A percentile compares a stretch with the other conserved stretches of the same genome.
phyloP scores from a whole-genome alignment of 2,888 invertebrate genomes.

The Rhaphigaster nebulosa region DNA sequence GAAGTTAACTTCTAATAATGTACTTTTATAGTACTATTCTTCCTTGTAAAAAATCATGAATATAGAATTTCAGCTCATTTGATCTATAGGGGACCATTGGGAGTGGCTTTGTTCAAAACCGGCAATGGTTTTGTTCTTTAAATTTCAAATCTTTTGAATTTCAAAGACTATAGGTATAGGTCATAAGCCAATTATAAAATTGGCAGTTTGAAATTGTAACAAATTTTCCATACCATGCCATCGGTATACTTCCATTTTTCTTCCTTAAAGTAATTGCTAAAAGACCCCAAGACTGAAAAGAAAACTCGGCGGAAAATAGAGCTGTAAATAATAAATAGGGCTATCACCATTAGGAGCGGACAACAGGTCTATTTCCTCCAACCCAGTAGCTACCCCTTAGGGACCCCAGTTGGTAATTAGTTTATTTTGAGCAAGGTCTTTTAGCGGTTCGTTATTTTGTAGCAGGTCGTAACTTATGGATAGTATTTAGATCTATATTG shows the following conservation, averaged over 20 bases:
- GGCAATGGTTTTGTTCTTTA: too few species aligned
- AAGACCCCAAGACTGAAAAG: neutral
- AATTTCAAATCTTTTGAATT: too few species aligned
- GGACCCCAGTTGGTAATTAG: neutral
- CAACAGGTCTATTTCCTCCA: constrained; percentile 19
- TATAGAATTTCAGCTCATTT: too few species aligned
- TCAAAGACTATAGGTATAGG: too few species aligned
- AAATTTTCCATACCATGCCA: neutral
- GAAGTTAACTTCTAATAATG: too few species aligned
- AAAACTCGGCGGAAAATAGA: neutral
- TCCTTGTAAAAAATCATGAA: too few species aligned
- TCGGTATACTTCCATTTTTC: neutral
- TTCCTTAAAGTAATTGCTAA: neutral
- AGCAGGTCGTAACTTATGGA: neutral
- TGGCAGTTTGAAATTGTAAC: too few species aligned
- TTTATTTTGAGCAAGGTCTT: neutral
- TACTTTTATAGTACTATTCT: too few species aligned
- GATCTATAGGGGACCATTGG: too few species aligned
- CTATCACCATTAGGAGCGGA: neutral
- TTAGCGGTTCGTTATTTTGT: neutral
- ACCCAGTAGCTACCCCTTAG: neutral
- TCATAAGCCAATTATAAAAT: too few species aligned
- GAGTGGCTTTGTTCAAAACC: too few species aligned
- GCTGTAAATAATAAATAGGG: constrained; percentile 39
- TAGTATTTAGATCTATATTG: neutral